Evolutionary conservation across 2,888 invertebrate species (phyloP).

Genomic region (Bruchidius siliquastri): DNA sequence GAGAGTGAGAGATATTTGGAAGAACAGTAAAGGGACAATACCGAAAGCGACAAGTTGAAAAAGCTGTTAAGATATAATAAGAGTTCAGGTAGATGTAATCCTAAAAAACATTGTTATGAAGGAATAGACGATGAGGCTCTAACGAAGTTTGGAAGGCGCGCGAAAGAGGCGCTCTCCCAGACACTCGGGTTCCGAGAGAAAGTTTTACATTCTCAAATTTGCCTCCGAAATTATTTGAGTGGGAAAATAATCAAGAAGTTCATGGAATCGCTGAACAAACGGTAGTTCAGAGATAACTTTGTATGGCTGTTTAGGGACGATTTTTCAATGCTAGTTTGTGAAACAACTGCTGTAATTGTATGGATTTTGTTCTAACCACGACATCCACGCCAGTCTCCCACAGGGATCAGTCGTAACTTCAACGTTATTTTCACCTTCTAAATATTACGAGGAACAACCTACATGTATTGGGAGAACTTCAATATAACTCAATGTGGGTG

Average conservation of each 20-base stretch:
- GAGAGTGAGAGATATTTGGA: too few relatives aligned
- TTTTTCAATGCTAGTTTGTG: too few relatives aligned
- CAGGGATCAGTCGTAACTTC: too few relatives aligned
- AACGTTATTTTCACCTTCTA: too few relatives aligned
- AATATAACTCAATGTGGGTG: too few relatives aligned
- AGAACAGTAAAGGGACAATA: slow-evolving; percentile 11
- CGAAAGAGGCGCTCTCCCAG: slow-evolving; percentile 12
- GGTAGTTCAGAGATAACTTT: too few relatives aligned
- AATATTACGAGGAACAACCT: too few relatives aligned
- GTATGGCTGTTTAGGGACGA: too few relatives aligned
- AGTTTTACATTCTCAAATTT: neutral
- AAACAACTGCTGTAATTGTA: too few relatives aligned
- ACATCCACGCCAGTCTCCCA: too few relatives aligned
- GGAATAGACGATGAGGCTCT: slow-evolving; percentile 38
- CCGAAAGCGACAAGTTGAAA: slow-evolving; percentile 24
- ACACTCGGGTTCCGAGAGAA: neutral
- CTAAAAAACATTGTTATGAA: slow-evolving; percentile 39
- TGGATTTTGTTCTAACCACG: too few relatives aligned
- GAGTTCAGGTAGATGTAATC: slow-evolving; percentile 37
- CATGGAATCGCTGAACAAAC: neutral
- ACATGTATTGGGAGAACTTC: too few relatives aligned
- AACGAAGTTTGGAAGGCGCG: slow-evolving; percentile 35
- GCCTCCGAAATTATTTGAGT: neutral
- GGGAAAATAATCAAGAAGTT: neutral
- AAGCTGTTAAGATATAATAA: slow-evolving; percentile 29